Evolutionary conservation across 1,140 invertebrate genomes (phyloP), one percentile per base, ranked within the genome.

Genomic region (Drosophila pectinifera): DNA sequence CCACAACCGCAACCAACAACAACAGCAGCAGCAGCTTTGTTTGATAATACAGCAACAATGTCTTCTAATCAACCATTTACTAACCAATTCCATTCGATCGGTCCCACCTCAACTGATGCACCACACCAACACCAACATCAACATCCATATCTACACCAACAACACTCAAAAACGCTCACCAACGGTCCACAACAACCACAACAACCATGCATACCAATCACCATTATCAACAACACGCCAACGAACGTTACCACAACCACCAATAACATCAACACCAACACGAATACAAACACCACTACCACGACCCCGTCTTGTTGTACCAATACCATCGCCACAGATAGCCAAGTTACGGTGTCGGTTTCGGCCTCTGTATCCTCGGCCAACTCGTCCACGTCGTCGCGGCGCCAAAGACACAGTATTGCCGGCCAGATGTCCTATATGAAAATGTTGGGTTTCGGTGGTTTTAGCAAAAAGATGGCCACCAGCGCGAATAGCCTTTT

Each of bases 341-440:
- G 75, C 80, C 91, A 80, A 69, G 80, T 83, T 64, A 78, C 82
- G 83, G 73, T 81, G 48, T 85, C 82, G 62, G 84, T 86, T 62
- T 86, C 83, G 75, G 77, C 90, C 55, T 90, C 90, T 63, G 73
- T 76, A 53, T 91, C 90, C 56, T 86, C 90, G 64, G 91, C 89
- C 57, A 85, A 90, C 70, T 80, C 91, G 58, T 92, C 89, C 42
- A 81, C 88, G 49, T 94, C 94, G 93, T 94, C 94, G 94, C 95
- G 95, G 93, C 96, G 96, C 93, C 96, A 97, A 94, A 95, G 97
- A 93, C 97, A 97, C 96, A 97, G 96, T 95, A 96, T 97, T 94
- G 96, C 96, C 93, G 96, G 96, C 94, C 96, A 97, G 95, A 96
- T 97, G 95, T 97, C 95, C 94, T 96, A 96, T 94, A 96, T 96